Evolutionary conservation across 2,113 vertebrate genomes (phyloP), one percentile per base, ranked within the genome.

Genomic region (Cyprinodon tularosa): DNA sequence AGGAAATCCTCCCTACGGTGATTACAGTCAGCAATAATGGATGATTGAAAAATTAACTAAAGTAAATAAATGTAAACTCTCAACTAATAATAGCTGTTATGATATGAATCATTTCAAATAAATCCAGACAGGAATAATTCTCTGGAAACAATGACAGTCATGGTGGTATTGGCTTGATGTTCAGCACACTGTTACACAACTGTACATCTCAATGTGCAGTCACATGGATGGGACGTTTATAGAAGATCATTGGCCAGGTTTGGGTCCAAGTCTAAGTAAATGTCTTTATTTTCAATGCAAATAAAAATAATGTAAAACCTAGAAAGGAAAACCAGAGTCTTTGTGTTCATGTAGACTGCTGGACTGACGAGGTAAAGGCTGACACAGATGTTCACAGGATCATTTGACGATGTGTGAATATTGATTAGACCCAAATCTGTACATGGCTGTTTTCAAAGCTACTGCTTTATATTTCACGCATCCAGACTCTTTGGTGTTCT

Each of bases 141-240:
- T 4, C 39, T 42, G 36, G 45, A 38, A 39, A 47, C 4, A 48
- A 48, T 36, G 47, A 37, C 65, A 67, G 48, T 48, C 5, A 44
- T 50, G 10, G n/a, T 57, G 6, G 50, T 57, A n/a, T 20, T n/a
- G 40, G 38, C 59, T 57, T n/a, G 50, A 57, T 3, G 47, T 57
- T 47, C 44, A 64, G 68, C 38, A 39, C 66, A 45, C 2, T 40
- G 22, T 89, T 86, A 73, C 50, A 60, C 71, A 84, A 86, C 40
- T 37, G 69, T 29, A 29, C 47, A 65, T 59, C 13, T 70, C 29
- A 29, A 67, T 45, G 66, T 64, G 59, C 62, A 63, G 48, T 29
- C 29, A 29, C 29, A 29, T 29, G 29, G 29, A 29, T 29, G 29
- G 29, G 29, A 29, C 29, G 1, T 29, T 29, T 29, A 29, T 29